Base-by-base conservation (phyloP, 2,113 vertebrate species). In the Butorides virescens region DNA sequence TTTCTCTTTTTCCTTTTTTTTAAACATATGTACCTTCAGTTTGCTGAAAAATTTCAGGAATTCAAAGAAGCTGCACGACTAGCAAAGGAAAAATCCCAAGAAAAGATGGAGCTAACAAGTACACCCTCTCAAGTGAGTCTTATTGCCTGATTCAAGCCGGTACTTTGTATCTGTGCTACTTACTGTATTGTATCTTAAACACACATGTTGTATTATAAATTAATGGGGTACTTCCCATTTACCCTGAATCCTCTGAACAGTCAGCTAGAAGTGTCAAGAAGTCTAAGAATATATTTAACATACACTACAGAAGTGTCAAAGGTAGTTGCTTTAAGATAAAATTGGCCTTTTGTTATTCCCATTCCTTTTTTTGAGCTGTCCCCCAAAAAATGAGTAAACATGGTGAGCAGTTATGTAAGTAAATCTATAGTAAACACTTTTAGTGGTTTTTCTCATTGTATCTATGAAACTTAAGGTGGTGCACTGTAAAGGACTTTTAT, bases 31-130 rank as follows among this genome's bases (percentile, higher is more conserved):
- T 92, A 62, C 93, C 63, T 98, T 98, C 94, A 99, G 99, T 99
- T 99, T 98, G 99, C 99, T 97, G 99, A 99, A 96, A 99, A 99
- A 98, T 99, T 99, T 98, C 98, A 99, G 86, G 99, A 99, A 97
- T 99, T 99, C 97, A 99, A 99, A 98, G 99, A 99, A 98, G 99
- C 99, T 88, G 99, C 99, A 4, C 98, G 99, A 79, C 98, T 99
- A 65, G 99, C 99, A 79, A 99, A 99, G 96, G 99, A 99, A 98
- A 99, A 99, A 98, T 99, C 99, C 62, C 99, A 99, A 80, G 99
- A 99, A 94, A 99, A 99, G 97, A 99, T 99, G 98, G 99, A 99
- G 79, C 98, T 99, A 97, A 99, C 99, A 88, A 99, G 99, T 95
- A 99, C 99, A 91, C 99, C 99, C 39, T 99, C 99, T 96, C 99